Conservation (phyloP, 2,888 invertebrate genomes). For the Prenolepis imparis region DNA sequence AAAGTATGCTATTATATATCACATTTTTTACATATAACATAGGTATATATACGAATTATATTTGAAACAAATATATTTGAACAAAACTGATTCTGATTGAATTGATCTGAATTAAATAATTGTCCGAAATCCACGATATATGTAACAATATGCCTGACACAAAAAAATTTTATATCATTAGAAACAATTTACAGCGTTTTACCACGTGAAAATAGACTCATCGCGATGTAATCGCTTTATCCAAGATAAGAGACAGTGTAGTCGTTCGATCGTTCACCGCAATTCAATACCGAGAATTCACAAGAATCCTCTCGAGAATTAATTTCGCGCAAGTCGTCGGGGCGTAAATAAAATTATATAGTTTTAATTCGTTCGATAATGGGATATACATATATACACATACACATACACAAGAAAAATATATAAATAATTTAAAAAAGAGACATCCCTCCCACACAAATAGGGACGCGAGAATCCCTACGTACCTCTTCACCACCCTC, state of each 20-base stretch:
- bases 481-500: constrained; percentile 10
- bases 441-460: background rate
- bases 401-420: background rate
- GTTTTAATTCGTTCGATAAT: constrained; percentile 12
- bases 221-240: constrained; percentile 21
- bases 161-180: background rate
- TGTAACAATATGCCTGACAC: background rate
- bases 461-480: background rate
- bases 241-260: background rate
- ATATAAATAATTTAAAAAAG: constrained; percentile 24
- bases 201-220: background rate
- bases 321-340: constrained; percentile 44
- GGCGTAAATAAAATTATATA: constrained; percentile 14
- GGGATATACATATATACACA: background rate
- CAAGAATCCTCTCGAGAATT: constrained; percentile 33
- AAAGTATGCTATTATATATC: background rate
- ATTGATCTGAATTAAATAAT: background rate
- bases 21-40: background rate
- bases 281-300: constrained; percentile 1
- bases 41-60: background rate
- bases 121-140: background rate
- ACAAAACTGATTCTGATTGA: background rate
- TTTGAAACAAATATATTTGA: background rate
- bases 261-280: background rate
- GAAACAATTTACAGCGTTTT: constrained; percentile 4